phyloP scores from a whole-genome alignment of 2,113 vertebrate species.

The Piliocolobus tephrosceles region DNA sequence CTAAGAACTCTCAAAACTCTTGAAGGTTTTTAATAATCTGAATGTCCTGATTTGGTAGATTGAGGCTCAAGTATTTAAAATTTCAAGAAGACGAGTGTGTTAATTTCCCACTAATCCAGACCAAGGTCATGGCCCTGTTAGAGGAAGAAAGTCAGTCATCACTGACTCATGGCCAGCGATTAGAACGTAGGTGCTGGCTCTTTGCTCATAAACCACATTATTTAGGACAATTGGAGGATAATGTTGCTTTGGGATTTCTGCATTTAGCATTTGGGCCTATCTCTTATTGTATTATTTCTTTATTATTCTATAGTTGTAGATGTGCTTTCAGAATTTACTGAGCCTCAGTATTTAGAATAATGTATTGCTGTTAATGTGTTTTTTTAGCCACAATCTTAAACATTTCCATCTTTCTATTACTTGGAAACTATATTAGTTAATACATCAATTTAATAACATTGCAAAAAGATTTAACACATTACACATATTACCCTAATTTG shows the following conservation, averaged over 20 bases:
- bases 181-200: background rate
- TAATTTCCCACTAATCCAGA: background rate
- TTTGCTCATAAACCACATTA: constrained; percentile 6
- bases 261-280: background rate
- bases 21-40: background rate
- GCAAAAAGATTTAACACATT: background rate
- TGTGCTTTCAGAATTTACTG: background rate
- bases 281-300: constrained; percentile 1
- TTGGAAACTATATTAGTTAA: background rate
- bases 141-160: background rate
- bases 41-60: background rate
- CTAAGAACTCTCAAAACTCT: background rate
- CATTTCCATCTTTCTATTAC: background rate
- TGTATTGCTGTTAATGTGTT: background rate
- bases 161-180: constrained; percentile 23
- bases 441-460: background rate
- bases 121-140: background rate
- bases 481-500: background rate
- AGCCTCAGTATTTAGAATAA: background rate
- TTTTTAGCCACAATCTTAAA: background rate
- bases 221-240: background rate
- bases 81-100: background rate
- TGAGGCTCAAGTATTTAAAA: background rate
- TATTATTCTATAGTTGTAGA: constrained; percentile 26
- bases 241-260: background rate